These are phyloP conservation scores for Apodemia duryi DNA, from an alignment of 2,888 invertebrate genomes.

Conservation along the genomic window DNA sequence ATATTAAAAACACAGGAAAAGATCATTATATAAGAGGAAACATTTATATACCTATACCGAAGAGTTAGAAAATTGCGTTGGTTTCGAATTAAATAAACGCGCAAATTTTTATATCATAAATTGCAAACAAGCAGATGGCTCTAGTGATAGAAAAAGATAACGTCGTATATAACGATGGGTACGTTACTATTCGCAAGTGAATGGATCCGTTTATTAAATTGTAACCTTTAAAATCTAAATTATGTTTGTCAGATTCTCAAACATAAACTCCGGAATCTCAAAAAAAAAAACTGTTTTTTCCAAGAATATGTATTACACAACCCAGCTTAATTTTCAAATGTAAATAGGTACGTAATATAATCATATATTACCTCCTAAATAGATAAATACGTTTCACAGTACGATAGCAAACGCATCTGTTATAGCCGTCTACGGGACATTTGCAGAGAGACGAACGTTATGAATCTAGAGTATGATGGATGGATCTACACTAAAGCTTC, in stretches of 20 bases:
- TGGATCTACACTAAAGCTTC: conserved; percentile 47
- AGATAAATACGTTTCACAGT: conserved; percentile 20
- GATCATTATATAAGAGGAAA: too few species aligned
- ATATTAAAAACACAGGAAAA: too few species aligned
- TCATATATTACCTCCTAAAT: conserved; percentile 2
- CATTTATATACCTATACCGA: too few species aligned
- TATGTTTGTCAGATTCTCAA: background rate
- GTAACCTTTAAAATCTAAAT: too few species aligned
- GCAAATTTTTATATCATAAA: too few species aligned
- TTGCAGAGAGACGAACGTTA: conserved; percentile 59
- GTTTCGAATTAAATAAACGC: too few species aligned
- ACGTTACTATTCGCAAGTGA: too few species aligned
- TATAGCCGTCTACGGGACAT: conserved; percentile 54
- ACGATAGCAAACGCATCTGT: conserved; percentile 51
- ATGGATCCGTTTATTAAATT: too few species aligned
- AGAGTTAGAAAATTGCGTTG: too few species aligned
- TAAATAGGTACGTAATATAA: background rate
- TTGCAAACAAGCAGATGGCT: too few species aligned
- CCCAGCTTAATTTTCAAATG: background rate
- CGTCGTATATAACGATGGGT: too few species aligned
- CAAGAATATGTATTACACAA: background rate
- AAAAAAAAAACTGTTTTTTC: background rate
- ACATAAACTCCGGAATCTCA: background rate
- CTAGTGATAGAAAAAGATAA: too few species aligned
- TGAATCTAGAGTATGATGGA: conserved; percentile 69